Conservation (phyloP, 2,888 invertebrate genomes). For the Athalia rosae region DNA sequence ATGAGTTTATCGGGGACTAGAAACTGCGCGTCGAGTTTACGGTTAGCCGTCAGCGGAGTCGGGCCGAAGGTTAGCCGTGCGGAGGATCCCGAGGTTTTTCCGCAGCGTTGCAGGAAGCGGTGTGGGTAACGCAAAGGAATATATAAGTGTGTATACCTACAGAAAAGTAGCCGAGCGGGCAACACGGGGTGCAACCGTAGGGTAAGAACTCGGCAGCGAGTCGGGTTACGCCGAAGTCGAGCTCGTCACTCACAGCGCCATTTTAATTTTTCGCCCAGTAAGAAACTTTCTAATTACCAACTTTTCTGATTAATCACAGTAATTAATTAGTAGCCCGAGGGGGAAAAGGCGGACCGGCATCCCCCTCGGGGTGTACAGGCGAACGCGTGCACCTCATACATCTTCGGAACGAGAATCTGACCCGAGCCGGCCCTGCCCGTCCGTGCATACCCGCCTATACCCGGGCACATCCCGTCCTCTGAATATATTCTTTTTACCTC, state of each 20-base stretch:
- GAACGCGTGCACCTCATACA: conserved; percentile 22
- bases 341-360: conserved; percentile 43
- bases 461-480: not conserved
- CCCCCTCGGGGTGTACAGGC: not conserved
- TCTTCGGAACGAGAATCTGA: conserved; percentile 25
- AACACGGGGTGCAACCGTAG: not conserved
- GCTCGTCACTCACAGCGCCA: conserved; percentile 66
- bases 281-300: conserved; percentile 78
- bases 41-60: conserved; percentile 56
- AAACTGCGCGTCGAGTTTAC: conserved; percentile 60
- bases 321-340: conserved; percentile 76
- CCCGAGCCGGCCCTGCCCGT: conserved; percentile 14
- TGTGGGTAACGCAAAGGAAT: not conserved
- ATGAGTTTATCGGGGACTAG: conserved; percentile 71
- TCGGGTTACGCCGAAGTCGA: conserved; percentile 31
- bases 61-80: conserved; percentile 21
- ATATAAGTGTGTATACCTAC: too few species aligned
- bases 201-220: not conserved
- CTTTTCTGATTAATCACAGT: conserved; percentile 79
- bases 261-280: conserved; percentile 74
- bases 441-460: not conserved
- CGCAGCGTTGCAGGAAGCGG: conserved; percentile 2
- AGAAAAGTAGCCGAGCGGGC: not conserved
- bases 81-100: too few species aligned
- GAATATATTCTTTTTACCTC: not conserved